Conservation (phyloP, 2,888 invertebrate species). For the Aspidapion aeneum region DNA sequence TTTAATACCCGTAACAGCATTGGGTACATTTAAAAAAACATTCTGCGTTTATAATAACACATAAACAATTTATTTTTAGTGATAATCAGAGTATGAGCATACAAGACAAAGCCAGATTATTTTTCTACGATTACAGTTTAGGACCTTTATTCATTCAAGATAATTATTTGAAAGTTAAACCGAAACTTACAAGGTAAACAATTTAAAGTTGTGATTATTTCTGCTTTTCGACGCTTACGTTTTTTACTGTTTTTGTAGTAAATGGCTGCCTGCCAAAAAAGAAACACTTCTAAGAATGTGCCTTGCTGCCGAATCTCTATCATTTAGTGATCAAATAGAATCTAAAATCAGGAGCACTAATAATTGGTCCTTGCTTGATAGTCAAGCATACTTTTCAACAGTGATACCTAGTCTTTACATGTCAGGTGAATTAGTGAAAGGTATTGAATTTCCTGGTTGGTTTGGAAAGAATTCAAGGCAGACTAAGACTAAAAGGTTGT, state of each 20-base stretch:
- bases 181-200: slow-evolving; percentile 72
- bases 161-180: slow-evolving; percentile 85
- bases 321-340: slow-evolving; percentile 82
- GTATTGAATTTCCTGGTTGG: slow-evolving; percentile 93
- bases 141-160: slow-evolving; percentile 98
- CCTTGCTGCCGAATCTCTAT: slow-evolving; percentile 81
- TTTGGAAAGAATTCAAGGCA: slow-evolving; percentile 90
- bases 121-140: slow-evolving; percentile 96
- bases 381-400: slow-evolving; percentile 82
- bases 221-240: slow-evolving; percentile 2
- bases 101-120: slow-evolving; percentile 82
- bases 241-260: no score
- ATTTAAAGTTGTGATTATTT: slow-evolving; percentile 35
- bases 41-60: no score
- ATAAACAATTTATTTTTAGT: no score
- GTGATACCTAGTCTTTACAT: slow-evolving; percentile 86
- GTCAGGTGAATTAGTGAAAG: slow-evolving; percentile 72
- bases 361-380: slow-evolving; percentile 85
- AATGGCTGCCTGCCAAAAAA: neutral
- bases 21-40: no score
- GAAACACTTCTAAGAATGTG: slow-evolving; percentile 57
- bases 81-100: slow-evolving; percentile 76
- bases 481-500: slow-evolving; percentile 75
- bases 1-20: no score
- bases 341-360: slow-evolving; percentile 73